phyloP scores from a whole-genome alignment of 2,888 invertebrate species.

The Empis stercorea region DNA sequence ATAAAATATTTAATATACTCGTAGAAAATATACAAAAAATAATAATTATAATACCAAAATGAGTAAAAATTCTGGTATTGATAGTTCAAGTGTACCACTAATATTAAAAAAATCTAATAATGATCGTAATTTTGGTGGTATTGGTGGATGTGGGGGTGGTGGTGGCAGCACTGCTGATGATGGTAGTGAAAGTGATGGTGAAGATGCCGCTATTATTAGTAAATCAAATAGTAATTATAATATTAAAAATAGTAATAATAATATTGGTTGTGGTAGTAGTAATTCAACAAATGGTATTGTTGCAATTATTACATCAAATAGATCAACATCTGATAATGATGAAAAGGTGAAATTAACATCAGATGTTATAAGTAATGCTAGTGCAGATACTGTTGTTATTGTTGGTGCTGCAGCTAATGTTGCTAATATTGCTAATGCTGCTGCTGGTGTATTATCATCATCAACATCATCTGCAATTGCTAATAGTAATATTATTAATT shows the following conservation, averaged over 20 bases:
- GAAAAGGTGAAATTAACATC: constrained; percentile 12
- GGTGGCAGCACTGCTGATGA: constrained; percentile 13
- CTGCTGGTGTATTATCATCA: neutral
- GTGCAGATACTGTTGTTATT: neutral
- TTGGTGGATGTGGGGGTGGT: constrained; percentile 15
- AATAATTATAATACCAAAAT: too few relatives aligned
- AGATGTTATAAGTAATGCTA: neutral
- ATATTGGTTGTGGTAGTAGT: too few relatives aligned
- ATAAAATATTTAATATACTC: too few relatives aligned
- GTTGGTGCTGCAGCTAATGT: neutral
- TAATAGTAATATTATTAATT: too few relatives aligned
- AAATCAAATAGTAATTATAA: neutral
- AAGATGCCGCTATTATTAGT: constrained; percentile 1
- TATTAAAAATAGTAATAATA: neutral
- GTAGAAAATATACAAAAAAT: too few relatives aligned
- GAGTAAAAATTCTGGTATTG: constrained; percentile 16
- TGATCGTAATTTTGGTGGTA: constrained; percentile 16
- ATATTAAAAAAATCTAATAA: constrained; percentile 17
- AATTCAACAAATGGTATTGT: too few relatives aligned
- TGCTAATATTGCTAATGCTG: constrained; percentile 1
- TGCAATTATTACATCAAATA: neutral
- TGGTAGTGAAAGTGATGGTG: neutral
- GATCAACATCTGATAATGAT: constrained; percentile 7
- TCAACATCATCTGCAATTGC: too few relatives aligned
- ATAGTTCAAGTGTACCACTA: constrained; percentile 20